phyloP scores from a whole-genome alignment of 1,140 invertebrate species.

The Macrobrachium rosenbergii region DNA sequence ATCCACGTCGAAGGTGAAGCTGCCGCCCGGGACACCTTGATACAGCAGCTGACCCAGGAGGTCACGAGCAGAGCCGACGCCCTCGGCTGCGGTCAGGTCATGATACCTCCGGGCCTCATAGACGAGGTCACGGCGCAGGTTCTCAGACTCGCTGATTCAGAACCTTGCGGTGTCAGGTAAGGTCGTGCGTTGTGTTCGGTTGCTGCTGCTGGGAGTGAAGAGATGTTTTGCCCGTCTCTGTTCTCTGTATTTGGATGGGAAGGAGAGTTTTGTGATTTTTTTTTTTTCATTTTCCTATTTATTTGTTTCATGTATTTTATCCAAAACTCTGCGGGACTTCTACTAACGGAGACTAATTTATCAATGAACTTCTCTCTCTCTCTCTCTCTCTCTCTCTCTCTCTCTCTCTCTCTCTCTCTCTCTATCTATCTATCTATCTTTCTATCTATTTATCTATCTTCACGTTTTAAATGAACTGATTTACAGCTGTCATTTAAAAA shows the following conservation, averaged over 20 bases:
- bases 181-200: neutral
- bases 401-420: too few relatives aligned
- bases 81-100: constrained; percentile 41
- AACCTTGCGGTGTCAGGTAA: constrained; percentile 44
- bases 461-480: neutral
- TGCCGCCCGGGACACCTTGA: constrained; percentile 30
- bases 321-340: too few relatives aligned
- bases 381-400: too few relatives aligned
- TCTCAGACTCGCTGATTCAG: constrained; percentile 27
- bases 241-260: neutral
- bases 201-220: neutral
- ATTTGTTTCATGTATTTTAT: too few relatives aligned
- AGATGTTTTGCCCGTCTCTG: neutral
- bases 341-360: too few relatives aligned
- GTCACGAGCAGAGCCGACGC: constrained; percentile 25
- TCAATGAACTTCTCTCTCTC: too few relatives aligned
- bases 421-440: neutral
- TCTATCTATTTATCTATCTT: neutral
- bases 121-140: constrained; percentile 37
- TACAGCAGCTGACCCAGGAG: constrained; percentile 40
- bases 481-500: neutral
- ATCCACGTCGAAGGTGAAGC: constrained; percentile 44
- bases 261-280: too few relatives aligned
- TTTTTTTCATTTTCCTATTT: too few relatives aligned
- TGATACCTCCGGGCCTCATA: constrained; percentile 36